These are phyloP conservation scores for Folsomia candida DNA, from an alignment of 2,888 invertebrate genomes.

Conservation along the genomic window DNA sequence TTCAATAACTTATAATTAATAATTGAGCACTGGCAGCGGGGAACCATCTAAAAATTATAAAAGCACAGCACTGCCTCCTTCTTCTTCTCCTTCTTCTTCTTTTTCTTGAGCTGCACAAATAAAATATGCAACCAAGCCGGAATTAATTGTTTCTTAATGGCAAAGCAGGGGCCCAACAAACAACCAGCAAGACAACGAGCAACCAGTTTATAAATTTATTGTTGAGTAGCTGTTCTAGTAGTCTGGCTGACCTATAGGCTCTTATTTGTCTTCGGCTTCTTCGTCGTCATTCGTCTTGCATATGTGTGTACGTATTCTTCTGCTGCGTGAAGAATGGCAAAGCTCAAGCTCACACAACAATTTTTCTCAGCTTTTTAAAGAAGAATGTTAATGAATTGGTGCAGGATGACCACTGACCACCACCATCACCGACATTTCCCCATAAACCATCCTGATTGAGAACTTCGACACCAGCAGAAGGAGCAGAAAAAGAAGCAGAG, in stretches of 20 bases:
- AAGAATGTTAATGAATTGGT: conserved; percentile 6
- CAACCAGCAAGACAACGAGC: not conserved
- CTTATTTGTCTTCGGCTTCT: not conserved
- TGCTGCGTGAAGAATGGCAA: too few species aligned
- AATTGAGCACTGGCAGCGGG: not conserved
- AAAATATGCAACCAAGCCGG: not conserved
- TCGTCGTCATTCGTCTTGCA: not conserved
- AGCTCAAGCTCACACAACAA: not conserved
- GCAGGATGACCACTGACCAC: not conserved
- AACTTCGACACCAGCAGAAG: too few species aligned
- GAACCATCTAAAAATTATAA: not conserved
- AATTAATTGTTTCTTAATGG: conserved; percentile 4
- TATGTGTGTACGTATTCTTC: too few species aligned
- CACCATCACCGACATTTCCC: not conserved
- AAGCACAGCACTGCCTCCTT: too few species aligned
- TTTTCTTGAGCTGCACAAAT: not conserved
- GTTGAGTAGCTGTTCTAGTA: not conserved
- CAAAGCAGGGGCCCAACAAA: not conserved
- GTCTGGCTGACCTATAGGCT: too few species aligned
- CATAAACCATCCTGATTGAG: not conserved
- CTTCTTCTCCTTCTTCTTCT: too few species aligned
- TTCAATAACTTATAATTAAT: not conserved
- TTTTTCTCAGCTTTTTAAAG: not conserved
- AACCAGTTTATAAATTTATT: conserved; percentile 1
- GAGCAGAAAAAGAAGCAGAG: too few species aligned